phyloP scores from a whole-genome alignment of 2,113 vertebrate genomes.

The Redunca redunca region DNA sequence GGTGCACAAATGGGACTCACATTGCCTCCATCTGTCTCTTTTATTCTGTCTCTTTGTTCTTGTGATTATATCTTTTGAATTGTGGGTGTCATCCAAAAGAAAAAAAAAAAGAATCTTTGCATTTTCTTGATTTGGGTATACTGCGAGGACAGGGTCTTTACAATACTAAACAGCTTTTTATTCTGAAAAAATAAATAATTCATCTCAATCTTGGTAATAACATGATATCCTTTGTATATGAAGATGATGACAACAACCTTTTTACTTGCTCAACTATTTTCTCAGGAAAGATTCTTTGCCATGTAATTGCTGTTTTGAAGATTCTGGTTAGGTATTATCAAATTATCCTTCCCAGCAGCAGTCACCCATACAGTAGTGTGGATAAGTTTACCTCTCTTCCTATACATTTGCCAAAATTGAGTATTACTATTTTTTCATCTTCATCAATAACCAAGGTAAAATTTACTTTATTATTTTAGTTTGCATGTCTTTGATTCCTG shows the following conservation, averaged over 20 bases:
- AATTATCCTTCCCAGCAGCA: not conserved
- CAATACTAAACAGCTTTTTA: conserved; percentile 27
- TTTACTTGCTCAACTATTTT: conserved; percentile 36
- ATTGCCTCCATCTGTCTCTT: conserved; percentile 59
- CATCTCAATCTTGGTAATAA: not conserved
- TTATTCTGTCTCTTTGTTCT: conserved; percentile 48
- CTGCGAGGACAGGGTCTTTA: conserved; percentile 33
- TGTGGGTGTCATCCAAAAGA: conserved; percentile 9
- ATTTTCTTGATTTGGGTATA: conserved; percentile 46
- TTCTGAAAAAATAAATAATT: conserved; percentile 57
- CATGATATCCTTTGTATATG: not conserved
- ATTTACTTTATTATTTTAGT: not conserved
- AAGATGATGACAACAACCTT: not conserved
- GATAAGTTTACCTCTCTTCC: not conserved
- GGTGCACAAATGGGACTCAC: conserved; percentile 18
- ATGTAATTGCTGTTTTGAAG: not conserved
- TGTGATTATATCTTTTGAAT: conserved; percentile 46
- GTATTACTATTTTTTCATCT: not conserved
- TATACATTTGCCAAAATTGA: not conserved
- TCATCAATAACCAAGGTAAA: not conserved
- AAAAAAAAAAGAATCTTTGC: not conserved
- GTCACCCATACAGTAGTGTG: not conserved
- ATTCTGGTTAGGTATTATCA: not conserved
- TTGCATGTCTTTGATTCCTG: not conserved
- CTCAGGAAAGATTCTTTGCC: not conserved